phyloP scores from a whole-genome alignment of 2,888 invertebrate genomes.

The Trachelus troglodyta region DNA sequence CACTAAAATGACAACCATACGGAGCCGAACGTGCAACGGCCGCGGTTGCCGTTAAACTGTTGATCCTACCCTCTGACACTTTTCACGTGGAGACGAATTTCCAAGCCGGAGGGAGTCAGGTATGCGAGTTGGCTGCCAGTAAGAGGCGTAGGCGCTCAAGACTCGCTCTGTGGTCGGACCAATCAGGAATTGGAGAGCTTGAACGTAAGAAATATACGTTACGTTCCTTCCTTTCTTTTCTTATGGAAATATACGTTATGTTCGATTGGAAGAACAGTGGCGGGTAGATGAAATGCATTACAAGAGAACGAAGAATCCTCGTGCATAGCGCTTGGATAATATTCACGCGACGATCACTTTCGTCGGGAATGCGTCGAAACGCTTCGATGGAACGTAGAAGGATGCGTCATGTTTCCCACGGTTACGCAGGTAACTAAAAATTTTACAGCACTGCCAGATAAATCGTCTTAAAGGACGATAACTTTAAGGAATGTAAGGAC shows the following conservation, averaged over 20 bases:
- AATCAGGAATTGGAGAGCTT: not conserved
- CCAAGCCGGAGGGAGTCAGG: constrained; percentile 27
- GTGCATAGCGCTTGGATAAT: not conserved
- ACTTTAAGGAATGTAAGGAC: not conserved
- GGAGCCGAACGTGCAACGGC: constrained; percentile 12
- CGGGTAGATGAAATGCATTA: not conserved
- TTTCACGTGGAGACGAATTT: constrained; percentile 43
- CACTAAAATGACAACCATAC: not conserved
- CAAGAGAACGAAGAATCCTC: not conserved
- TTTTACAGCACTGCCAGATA: not conserved
- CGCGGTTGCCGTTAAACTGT: constrained; percentile 41
- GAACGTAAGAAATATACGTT: not conserved
- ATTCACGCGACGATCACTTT: not conserved
- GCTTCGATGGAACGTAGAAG: not conserved
- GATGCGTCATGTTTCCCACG: not conserved
- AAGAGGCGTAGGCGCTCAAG: constrained; percentile 14
- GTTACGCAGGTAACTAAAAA: not conserved
- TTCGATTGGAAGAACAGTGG: not conserved
- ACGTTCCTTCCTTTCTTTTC: not conserved
- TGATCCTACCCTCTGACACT: constrained; percentile 34
- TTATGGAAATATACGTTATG: not conserved
- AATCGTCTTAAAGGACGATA: not conserved
- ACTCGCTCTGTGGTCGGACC: not conserved
- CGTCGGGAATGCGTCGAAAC: not conserved
- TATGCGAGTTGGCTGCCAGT: constrained; percentile 11